A percentile compares a stretch with the other conserved stretches of the same genome.
Evolutionary conservation across 2,888 invertebrate genomes (phyloP).

Genomic region (Punctoribates punctum): DNA sequence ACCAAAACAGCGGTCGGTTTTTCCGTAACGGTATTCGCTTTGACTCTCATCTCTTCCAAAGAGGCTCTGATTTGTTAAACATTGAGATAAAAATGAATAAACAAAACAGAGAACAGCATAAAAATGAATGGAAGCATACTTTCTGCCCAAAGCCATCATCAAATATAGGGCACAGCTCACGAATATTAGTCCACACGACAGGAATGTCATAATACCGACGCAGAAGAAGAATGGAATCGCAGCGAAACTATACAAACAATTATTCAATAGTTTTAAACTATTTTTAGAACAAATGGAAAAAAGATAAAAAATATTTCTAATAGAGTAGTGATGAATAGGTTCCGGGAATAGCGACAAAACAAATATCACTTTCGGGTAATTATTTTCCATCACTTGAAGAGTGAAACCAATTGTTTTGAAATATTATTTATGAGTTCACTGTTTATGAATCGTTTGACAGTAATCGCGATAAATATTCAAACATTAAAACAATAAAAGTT

Average conservation of each 20-base stretch:
- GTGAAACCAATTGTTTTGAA: too few species aligned
- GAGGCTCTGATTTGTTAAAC: slow-evolving; percentile 37
- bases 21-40: slow-evolving; percentile 24
- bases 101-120: neutral
- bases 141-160: slow-evolving; percentile 89
- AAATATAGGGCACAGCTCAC: slow-evolving; percentile 84
- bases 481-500: slow-evolving; percentile 12
- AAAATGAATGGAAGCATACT: slow-evolving; percentile 61
- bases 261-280: neutral
- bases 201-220: slow-evolving; percentile 68
- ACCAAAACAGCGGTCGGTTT: slow-evolving; percentile 38
- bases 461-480: slow-evolving; percentile 32
- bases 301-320: neutral
- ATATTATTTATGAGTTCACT: neutral
- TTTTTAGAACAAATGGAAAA: neutral
- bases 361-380: too few species aligned
- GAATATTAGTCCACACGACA: slow-evolving; percentile 84
- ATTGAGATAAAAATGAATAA: neutral
- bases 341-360: too few species aligned
- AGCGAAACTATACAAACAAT: slow-evolving; percentile 63
- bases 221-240: slow-evolving; percentile 75
- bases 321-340: neutral
- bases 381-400: neutral
- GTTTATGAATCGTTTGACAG: neutral
- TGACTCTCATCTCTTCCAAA: slow-evolving; percentile 43